phyloP scores from a whole-genome alignment of 2,888 invertebrate species.

The Aradus depressus region DNA sequence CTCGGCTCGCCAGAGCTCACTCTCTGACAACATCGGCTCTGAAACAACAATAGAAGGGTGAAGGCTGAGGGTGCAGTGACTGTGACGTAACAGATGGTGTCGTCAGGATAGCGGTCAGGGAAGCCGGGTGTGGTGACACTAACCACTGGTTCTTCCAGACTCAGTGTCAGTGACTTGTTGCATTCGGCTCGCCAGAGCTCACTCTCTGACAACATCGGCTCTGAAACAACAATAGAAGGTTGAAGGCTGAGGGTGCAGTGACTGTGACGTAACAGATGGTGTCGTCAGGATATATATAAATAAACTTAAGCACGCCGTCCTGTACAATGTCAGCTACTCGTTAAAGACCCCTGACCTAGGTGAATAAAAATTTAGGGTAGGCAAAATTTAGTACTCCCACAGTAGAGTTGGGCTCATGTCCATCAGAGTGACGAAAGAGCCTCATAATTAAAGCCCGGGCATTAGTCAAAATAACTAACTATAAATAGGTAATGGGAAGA shows the following conservation, averaged over 20 bases:
- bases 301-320: slow-evolving; percentile 72
- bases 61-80: slow-evolving; percentile 57
- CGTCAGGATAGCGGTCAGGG: slow-evolving; percentile 65
- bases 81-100: slow-evolving; percentile 59
- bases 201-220: slow-evolving; percentile 14
- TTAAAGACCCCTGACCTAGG: slow-evolving; percentile 49
- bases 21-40: slow-evolving; percentile 19
- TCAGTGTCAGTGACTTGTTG: slow-evolving; percentile 55
- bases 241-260: slow-evolving; percentile 53
- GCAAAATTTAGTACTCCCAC: no score
- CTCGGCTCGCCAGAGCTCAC: slow-evolving; percentile 33
- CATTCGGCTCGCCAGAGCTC: slow-evolving; percentile 40
- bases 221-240: no score
- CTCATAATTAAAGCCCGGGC: no score
- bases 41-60: slow-evolving; percentile 52
- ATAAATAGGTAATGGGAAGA: no score
- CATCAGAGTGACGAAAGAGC: no score
- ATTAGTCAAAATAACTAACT: no score
- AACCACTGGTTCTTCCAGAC: slow-evolving; percentile 52
- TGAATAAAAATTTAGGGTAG: no score
- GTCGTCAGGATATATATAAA: slow-evolving; percentile 63
- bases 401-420: no score
- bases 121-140: slow-evolving; percentile 69
- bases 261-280: slow-evolving; percentile 62
- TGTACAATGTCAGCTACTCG: slow-evolving; percentile 51